Base-by-base conservation (phyloP, 2,797 vertebrate genomes). In the Chloroceryle inda region DNA sequence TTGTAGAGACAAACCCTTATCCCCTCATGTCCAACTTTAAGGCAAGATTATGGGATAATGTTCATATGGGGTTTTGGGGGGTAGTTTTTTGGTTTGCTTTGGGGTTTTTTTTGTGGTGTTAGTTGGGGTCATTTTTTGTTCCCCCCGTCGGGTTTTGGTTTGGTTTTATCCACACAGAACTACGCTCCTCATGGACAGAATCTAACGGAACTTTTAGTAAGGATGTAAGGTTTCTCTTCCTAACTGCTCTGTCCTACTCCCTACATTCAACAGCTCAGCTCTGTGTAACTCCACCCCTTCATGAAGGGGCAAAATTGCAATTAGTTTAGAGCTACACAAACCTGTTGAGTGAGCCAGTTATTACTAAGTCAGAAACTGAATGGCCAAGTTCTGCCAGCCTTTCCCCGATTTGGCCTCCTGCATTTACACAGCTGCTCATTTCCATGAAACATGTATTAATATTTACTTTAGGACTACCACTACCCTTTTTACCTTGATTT, bases 21-120 rank as follows among this genome's bases (percentile, higher is more conserved):
- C 66, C 88, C 74, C 91, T 95, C 79, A 94, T 92, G 96, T 96
- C 52, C 66, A 92, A 69, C 64, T 95, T 92, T 20, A 87, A 74
- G 33, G 76, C 27, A 94, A 86, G 20, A 84, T 31, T 13, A 92
- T n/a, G 47, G 9, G 37, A 69, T 44, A 61, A 19, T 42, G 52
- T 33, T 66, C 10, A 49, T 17, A 47, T 1, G 6, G 4, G 5
- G 0, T 5, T 35, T 68, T 27, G 16, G 14, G 14, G 26, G 19
- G 26, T 29, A 9, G 42, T 44, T 23, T 44, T 22, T 31, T 42
- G 20, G 42, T 44, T 44, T 44, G 42, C 9, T 44, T 44, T 44
- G 42, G 18, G 18, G 22, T 63, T n/a, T 40, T 33, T 11, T 47
- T 47, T 47, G 45, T 47, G 45, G 45, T 47, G 11, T 23, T 47